phyloP scores from a whole-genome alignment of 2,888 invertebrate genomes.

The Andrena camellia region DNA sequence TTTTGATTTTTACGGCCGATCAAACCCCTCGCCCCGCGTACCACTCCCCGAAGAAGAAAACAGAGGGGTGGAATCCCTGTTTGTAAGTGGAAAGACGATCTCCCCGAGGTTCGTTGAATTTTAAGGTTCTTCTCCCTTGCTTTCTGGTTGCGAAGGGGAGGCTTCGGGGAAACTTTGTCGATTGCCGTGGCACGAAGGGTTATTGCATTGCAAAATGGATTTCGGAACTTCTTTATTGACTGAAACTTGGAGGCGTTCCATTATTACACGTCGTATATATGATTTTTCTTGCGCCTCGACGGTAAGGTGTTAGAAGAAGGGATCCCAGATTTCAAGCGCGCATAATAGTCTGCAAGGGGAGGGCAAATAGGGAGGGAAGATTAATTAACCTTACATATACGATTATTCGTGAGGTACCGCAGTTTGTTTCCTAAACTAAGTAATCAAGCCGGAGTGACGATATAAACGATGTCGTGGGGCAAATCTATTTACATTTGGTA shows the following conservation, averaged over 20 bases:
- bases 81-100: conserved; percentile 58
- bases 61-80: conserved; percentile 39
- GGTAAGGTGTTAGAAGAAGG: neutral
- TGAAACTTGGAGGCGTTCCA: conserved; percentile 47
- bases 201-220: conserved; percentile 71
- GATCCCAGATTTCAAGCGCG: neutral
- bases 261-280: conserved; percentile 58
- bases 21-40: conserved; percentile 3
- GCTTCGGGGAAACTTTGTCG: conserved; percentile 54
- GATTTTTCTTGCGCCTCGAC: conserved; percentile 45
- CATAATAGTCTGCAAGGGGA: neutral
- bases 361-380: neutral
- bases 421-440: neutral
- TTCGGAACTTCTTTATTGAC: conserved; percentile 60
- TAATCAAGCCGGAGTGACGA: neutral
- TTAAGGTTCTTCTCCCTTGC: conserved; percentile 46
- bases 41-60: neutral
- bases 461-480: neutral
- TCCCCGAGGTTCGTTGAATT: conserved; percentile 66
- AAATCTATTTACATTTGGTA: conserved; percentile 27
- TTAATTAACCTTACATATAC: too few species aligned
- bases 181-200: conserved; percentile 62
- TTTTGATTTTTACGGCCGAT: conserved; percentile 50
- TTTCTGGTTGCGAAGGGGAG: conserved; percentile 11
- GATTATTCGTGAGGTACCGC: neutral